Evolutionary conservation across 1,140 invertebrate species (phyloP), one percentile per base, ranked within the genome.

Genomic region (Penaeus chinensis): DNA sequence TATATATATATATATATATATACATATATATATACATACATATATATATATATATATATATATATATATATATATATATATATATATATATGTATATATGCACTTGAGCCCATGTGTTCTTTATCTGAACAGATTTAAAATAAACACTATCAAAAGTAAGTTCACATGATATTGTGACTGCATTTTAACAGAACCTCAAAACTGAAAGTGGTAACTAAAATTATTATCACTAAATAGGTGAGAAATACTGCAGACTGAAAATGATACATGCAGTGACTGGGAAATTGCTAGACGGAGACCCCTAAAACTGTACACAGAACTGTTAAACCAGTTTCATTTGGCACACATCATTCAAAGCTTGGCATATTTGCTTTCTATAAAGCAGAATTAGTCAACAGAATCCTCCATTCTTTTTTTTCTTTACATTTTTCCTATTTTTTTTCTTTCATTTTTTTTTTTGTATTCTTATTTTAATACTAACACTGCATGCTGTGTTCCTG

Each of bases 271-370:
- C 63, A 82, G n/a, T 42, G 42, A 65, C 47, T 66, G n/a, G 47
- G 27, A 65, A 82, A 47, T 82, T 69, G 27, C 47, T 82, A 47
- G 71, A 37, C 71, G 62, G 47, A 82, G 37, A 66, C 20, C 65
- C 65, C 81, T 82, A 69, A 69, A 47, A 82, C 81, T 82, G 81
- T 82, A 82, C 81, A 82, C 69, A 82, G n/a, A 61, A 27, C 54
- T 82, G 65, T 65, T 66, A 65, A 66, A 82, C 69, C 63, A 69
- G 42, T 65, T 82, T 82, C 65, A 82, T 82, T 82, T 82, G 81
- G 81, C 81, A 82, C 81, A 66, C 65, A 47, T 65, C 69, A 47
- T 37, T 37, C 81, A 47, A 69, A 47, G 81, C 62, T 82, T 82
- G 61, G 54, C 63, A 85, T 79, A 54, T 63, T 79, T 32, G 79